Conservation (phyloP, 2,797 vertebrate species). For the Cynopterus sphinx region DNA sequence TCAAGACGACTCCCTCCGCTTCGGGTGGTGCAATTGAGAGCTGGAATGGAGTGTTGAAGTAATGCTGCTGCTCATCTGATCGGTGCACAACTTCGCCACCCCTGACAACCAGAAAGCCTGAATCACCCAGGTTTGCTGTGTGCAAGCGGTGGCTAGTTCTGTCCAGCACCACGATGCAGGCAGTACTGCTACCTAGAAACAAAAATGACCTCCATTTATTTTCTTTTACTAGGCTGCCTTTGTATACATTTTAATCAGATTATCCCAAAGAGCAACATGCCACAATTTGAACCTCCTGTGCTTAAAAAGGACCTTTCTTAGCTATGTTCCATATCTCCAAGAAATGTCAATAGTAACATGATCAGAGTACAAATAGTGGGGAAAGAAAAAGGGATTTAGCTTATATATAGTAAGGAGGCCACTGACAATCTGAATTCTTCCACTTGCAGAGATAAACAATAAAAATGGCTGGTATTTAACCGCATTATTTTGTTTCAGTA, state of each 20-base stretch:
- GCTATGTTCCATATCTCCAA: background rate
- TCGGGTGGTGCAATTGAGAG: constrained; percentile 97
- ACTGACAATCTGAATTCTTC: background rate
- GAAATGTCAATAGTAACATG: background rate
- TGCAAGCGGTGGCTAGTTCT: constrained; percentile 95
- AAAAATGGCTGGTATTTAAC: background rate
- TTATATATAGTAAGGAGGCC: background rate
- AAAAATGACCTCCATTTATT: constrained; percentile 1
- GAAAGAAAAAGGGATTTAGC: background rate
- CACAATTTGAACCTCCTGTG: background rate
- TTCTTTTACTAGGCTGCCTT: background rate
- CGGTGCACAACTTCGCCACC: constrained; percentile 97
- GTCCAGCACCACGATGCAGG: constrained; percentile 97
- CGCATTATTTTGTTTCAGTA: constrained; percentile 22
- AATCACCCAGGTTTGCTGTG: constrained; percentile 97
- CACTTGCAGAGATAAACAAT: background rate
- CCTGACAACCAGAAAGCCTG: constrained; percentile 96
- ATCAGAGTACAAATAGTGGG: background rate
- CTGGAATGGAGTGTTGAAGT: constrained; percentile 99
- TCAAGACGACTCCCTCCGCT: constrained; percentile 95
- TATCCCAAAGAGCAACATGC: background rate
- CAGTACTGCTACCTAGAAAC: constrained; percentile 95
- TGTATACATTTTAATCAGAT: background rate
- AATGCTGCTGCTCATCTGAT: constrained; percentile 99
- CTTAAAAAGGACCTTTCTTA: background rate